phyloP scores from a whole-genome alignment of 2,113 vertebrate genomes.

The Haliaeetus leucogaster region DNA sequence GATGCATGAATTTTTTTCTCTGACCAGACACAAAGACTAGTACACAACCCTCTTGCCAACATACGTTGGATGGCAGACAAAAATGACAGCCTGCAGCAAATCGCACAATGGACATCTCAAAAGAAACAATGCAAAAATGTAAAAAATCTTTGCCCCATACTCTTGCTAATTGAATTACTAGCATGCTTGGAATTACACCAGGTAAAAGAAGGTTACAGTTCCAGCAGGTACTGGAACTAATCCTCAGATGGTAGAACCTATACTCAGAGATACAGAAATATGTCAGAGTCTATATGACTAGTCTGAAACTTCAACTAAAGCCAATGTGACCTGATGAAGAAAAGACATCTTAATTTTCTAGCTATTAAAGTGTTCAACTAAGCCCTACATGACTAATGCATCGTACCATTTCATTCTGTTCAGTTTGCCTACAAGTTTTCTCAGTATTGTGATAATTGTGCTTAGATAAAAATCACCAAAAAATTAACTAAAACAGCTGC shows the following conservation, averaged over 20 bases:
- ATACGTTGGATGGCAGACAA: conserved; percentile 77
- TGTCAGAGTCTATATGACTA: fast-evolving
- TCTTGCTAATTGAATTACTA: conserved; percentile 24
- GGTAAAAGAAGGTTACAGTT: conserved; percentile 13
- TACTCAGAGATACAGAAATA: neutral
- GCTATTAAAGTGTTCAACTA: neutral
- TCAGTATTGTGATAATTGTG: neutral
- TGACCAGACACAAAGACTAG: conserved; percentile 65
- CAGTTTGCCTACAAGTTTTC: neutral
- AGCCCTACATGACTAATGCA: neutral
- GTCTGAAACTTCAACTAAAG: neutral
- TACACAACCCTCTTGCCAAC: conserved; percentile 69
- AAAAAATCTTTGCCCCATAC: conserved; percentile 47
- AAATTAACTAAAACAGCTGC: neutral
- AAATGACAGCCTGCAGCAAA: conserved; percentile 75
- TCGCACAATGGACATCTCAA: conserved; percentile 53
- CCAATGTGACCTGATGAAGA: neutral
- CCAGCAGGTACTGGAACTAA: neutral
- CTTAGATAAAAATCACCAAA: neutral
- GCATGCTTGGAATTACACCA: conserved; percentile 28
- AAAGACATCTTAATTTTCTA: neutral
- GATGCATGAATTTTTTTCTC: conserved; percentile 26
- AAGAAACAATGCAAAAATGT: conserved; percentile 63
- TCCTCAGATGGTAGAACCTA: neutral
- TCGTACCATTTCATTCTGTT: neutral